Evolutionary conservation across 2,888 invertebrate genomes (phyloP).

Genomic region (Dorcus hopei): DNA sequence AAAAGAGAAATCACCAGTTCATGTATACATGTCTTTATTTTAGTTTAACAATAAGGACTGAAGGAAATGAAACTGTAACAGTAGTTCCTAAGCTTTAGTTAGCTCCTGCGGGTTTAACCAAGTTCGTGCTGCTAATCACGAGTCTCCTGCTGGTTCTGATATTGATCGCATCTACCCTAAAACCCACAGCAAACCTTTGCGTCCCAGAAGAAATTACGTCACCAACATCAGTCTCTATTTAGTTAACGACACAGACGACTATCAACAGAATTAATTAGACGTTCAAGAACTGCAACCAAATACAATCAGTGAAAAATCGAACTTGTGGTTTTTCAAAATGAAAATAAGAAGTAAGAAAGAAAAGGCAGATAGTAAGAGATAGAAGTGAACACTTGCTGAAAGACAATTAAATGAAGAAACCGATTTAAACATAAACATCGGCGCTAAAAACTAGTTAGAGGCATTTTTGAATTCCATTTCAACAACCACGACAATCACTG

Average conservation of each 20-base stretch:
- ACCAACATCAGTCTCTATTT: slow-evolving; percentile 38
- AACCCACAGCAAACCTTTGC: slow-evolving; percentile 15
- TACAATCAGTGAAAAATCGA: slow-evolving; percentile 40
- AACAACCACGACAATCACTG: background rate
- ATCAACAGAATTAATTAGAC: slow-evolving; percentile 38
- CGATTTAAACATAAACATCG: slow-evolving; percentile 22
- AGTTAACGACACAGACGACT: slow-evolving; percentile 36
- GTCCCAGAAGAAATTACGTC: slow-evolving; percentile 19
- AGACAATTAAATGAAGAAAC: slow-evolving; percentile 3
- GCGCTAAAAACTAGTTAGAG: too few relatives aligned
- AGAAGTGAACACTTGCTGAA: background rate
- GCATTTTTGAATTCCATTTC: background rate
- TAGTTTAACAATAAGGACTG: too few relatives aligned
- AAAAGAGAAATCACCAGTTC: too few relatives aligned
- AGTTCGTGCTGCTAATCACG: slow-evolving; percentile 19
- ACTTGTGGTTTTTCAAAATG: too few relatives aligned
- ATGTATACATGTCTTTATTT: too few relatives aligned
- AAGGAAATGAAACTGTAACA: too few relatives aligned
- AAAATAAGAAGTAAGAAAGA: background rate
- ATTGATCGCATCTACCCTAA: slow-evolving; percentile 23
- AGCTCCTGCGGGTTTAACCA: slow-evolving; percentile 26
- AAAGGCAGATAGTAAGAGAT: slow-evolving; percentile 15
- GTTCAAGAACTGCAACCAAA: slow-evolving; percentile 34
- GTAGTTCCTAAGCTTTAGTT: too few relatives aligned
- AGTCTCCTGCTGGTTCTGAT: slow-evolving; percentile 22